phyloP scores from a whole-genome alignment of 2,888 invertebrate species.

The Nemotelus pantherinus region DNA sequence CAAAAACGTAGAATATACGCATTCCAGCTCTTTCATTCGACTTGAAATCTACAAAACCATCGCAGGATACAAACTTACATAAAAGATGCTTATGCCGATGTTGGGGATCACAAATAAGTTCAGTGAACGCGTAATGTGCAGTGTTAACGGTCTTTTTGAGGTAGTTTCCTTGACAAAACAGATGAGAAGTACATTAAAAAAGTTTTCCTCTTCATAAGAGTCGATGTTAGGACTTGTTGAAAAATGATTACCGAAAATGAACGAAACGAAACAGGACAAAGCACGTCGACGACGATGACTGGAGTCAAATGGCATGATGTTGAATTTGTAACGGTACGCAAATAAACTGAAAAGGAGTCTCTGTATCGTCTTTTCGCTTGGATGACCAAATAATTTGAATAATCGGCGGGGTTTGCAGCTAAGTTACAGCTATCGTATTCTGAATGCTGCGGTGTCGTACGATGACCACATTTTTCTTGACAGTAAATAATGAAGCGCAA shows the following conservation, averaged over 20 bases:
- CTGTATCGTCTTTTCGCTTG: conserved; percentile 27
- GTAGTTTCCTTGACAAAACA: conserved; percentile 35
- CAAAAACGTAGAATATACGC: not conserved
- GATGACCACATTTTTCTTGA: conserved; percentile 9
- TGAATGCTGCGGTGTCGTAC: not conserved
- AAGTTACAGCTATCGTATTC: conserved; percentile 10
- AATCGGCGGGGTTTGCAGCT: conserved; percentile 14
- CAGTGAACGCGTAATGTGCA: conserved; percentile 28
- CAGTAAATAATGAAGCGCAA: conserved; percentile 4
- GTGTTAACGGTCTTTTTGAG: not conserved
- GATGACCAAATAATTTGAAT: conserved; percentile 31
- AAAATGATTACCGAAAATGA: conserved; percentile 35
- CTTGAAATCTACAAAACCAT: conserved; percentile 25
- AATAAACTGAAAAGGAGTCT: conserved; percentile 23
- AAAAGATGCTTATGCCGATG: not conserved
- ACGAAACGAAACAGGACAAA: conserved; percentile 22
- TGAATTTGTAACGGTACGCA: conserved; percentile 30
- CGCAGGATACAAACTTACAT: conserved; percentile 22
- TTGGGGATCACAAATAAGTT: conserved; percentile 5
- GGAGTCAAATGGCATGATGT: not conserved
- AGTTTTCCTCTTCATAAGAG: conserved; percentile 23
- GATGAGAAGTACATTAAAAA: conserved; percentile 23
- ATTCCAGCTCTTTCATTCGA: conserved; percentile 4
- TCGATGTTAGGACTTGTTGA: conserved; percentile 35
- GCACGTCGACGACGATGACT: conserved; percentile 2